A percentile compares a stretch with the other conserved stretches of the same genome.
Evolutionary conservation across 2,797 vertebrate genomes (phyloP).

Genomic region (Coilia nasus): DNA sequence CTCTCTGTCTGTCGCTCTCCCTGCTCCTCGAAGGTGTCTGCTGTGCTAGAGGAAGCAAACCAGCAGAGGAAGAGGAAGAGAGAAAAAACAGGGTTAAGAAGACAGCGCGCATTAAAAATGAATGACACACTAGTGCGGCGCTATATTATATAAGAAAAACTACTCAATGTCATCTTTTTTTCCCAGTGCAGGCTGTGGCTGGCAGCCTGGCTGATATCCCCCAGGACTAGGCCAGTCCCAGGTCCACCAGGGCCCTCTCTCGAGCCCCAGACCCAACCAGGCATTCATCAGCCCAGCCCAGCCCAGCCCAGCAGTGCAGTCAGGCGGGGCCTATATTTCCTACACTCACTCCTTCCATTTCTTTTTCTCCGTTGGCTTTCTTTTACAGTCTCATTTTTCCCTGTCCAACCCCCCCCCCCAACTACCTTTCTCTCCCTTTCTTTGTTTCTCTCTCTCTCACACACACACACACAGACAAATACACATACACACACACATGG

Average conservation of each 20-base stretch:
- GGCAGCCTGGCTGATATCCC: constrained; percentile 52
- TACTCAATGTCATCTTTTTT: constrained; percentile 60
- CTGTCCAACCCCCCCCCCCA: no score
- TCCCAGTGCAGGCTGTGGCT: constrained; percentile 48
- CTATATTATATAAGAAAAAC: constrained; percentile 74
- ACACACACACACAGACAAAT: neutral
- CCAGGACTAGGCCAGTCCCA: constrained; percentile 35
- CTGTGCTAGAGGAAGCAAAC: constrained; percentile 24
- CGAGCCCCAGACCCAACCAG: constrained; percentile 30
- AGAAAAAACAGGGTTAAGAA: constrained; percentile 73
- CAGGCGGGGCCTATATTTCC: constrained; percentile 1
- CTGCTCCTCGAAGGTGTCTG: constrained; percentile 35
- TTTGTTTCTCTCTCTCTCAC: neutral
- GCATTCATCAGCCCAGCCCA: constrained; percentile 41
- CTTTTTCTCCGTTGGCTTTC: neutral
- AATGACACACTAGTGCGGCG: constrained; percentile 79
- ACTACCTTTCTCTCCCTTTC: neutral
- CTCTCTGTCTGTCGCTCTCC: constrained; percentile 34
- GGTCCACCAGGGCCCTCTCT: constrained; percentile 33
- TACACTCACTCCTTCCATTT: neutral
- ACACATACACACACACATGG: constrained; percentile 25
- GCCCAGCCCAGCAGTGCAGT: constrained; percentile 26
- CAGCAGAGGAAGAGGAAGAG: constrained; percentile 47
- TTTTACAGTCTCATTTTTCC: no score
- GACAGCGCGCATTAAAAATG: constrained; percentile 82